Conservation (phyloP, 2,888 invertebrate species). For the Drosophila parthenogenetica region DNA sequence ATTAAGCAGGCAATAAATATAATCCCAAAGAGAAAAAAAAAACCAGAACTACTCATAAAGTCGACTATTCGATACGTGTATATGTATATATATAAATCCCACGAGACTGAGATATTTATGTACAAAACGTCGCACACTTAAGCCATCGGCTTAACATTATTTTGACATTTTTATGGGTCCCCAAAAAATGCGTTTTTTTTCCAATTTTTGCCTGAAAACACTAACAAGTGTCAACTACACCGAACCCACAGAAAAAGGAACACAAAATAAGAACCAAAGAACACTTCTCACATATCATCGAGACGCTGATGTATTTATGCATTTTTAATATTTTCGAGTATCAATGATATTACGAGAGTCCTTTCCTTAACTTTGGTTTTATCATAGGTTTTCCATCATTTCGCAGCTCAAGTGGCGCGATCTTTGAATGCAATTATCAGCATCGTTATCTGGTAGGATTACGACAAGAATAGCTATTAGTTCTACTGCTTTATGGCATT, state of each 20-base stretch:
- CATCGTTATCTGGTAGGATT: conserved; percentile 77
- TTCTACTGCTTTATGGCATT: conserved; percentile 65
- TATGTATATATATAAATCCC: conserved; percentile 58
- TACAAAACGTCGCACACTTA: conserved; percentile 41
- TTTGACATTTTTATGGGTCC: conserved; percentile 82
- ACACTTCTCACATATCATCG: conserved; percentile 67
- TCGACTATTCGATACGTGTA: neutral
- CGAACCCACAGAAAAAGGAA: conserved; percentile 18
- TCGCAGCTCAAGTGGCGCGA: conserved; percentile 39
- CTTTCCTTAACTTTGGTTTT: conserved; percentile 6
- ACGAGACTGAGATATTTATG: conserved; percentile 57
- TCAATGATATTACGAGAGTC: conserved; percentile 20
- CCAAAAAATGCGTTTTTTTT: conserved; percentile 49
- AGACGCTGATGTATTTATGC: conserved; percentile 70
- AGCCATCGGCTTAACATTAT: conserved; percentile 60
- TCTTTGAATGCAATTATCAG: conserved; percentile 68
- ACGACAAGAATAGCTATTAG: conserved; percentile 59
- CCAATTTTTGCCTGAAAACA: conserved; percentile 16
- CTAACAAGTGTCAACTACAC: conserved; percentile 65
- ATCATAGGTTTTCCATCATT: conserved; percentile 24
- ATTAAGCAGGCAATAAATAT: conserved; percentile 39
- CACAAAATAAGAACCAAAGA: conserved; percentile 27
- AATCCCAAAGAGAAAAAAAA: conserved; percentile 22
- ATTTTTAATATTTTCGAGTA: conserved; percentile 69
- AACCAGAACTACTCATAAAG: neutral